Evolutionary conservation across 2,113 vertebrate species (phyloP).

Genomic region (Capra hircus): DNA sequence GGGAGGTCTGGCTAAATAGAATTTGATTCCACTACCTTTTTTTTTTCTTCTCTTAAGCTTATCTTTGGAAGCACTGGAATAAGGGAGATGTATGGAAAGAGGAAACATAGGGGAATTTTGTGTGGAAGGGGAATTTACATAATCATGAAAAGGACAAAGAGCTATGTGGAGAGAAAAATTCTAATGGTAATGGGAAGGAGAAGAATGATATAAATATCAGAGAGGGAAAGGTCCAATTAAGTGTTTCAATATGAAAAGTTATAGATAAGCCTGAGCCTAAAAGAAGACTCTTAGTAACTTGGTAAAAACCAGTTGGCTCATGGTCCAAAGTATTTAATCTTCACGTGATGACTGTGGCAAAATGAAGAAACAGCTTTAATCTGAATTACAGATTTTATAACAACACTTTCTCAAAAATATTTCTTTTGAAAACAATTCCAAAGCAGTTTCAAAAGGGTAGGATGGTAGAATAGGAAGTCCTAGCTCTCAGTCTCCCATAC

Average conservation of each 20-base stretch:
- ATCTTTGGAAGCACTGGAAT: neutral
- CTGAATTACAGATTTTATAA: neutral
- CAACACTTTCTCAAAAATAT: neutral
- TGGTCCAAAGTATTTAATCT: neutral
- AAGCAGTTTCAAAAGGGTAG: neutral
- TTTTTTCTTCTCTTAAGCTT: neutral
- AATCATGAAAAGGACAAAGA: neutral
- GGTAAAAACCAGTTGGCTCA: neutral
- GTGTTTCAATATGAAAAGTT: neutral
- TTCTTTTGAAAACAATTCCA: neutral
- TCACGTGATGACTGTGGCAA: neutral
- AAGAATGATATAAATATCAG: neutral
- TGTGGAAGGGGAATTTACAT: neutral
- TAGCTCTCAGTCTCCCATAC: neutral
- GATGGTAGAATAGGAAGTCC: neutral
- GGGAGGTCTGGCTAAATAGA: neutral
- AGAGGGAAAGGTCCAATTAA: neutral
- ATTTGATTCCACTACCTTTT: neutral
- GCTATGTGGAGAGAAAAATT: neutral
- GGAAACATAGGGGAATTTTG: neutral
- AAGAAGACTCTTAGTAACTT: neutral
- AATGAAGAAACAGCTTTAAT: conserved; percentile 2
- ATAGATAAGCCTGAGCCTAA: neutral
- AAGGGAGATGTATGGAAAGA: neutral
- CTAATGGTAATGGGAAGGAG: neutral